phyloP scores from a whole-genome alignment of 2,797 vertebrate genomes.

The Hemibagrus guttatus region DNA sequence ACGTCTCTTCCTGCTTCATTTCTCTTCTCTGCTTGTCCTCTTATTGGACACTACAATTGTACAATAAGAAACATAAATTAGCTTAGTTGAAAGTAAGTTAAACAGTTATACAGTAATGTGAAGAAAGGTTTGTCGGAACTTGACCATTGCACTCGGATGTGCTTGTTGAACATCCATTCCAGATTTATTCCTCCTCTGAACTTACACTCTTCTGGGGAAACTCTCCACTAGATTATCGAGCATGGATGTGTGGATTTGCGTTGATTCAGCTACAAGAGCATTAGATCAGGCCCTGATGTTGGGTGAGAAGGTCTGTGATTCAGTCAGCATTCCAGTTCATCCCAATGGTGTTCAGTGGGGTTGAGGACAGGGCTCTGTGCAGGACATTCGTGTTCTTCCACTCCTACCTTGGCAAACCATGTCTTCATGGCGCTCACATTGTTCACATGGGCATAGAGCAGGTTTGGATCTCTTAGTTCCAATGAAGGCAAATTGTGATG shows the following conservation, averaged over 20 bases:
- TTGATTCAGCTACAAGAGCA: not conserved
- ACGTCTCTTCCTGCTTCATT: not conserved
- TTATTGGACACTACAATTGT: not conserved
- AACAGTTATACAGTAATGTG: not conserved
- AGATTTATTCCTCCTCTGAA: not conserved
- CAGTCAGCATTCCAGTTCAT: not conserved
- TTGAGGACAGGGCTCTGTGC: not conserved
- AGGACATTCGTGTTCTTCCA: no score
- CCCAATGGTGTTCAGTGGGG: not conserved
- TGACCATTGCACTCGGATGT: not conserved
- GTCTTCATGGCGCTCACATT: not conserved
- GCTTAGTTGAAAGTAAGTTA: no score
- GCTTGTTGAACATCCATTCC: not conserved
- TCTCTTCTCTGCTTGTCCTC: not conserved
- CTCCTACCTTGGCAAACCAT: not conserved
- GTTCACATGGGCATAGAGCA: not conserved
- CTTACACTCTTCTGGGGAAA: not conserved
- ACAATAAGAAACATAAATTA: not conserved
- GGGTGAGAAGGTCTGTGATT: not conserved
- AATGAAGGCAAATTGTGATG: not conserved
- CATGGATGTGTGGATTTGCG: not conserved
- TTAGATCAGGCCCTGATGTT: not conserved
- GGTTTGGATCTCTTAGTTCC: not conserved
- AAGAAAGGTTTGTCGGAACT: not conserved
- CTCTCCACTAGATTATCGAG: not conserved